These are phyloP conservation scores for Gymnosoma rotundatum DNA, from an alignment of 2,888 invertebrate genomes.

Conservation along the genomic window DNA sequence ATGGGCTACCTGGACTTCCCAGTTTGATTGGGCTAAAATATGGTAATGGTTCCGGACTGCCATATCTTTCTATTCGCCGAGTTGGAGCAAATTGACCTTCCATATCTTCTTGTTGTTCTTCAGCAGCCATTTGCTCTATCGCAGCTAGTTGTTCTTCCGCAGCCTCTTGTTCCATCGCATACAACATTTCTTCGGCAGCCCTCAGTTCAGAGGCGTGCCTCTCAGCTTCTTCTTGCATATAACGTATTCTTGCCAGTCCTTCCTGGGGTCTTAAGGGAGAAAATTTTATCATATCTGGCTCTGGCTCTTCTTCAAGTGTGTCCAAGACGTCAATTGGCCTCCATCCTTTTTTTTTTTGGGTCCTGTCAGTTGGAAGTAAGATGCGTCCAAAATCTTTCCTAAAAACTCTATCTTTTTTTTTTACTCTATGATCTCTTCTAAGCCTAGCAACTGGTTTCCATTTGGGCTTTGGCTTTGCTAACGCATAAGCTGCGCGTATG, in stretches of 20 bases:
- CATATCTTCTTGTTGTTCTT: neutral
- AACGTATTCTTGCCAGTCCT: conserved; percentile 29
- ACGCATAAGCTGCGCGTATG: conserved; percentile 43
- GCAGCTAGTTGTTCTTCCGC: too few species aligned
- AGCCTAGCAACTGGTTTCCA: conserved; percentile 46
- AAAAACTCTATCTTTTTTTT: conserved; percentile 29
- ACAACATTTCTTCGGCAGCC: neutral
- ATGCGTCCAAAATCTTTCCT: conserved; percentile 19
- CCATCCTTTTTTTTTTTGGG: conserved; percentile 11
- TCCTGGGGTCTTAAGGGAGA: conserved; percentile 52
- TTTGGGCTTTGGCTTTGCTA: conserved; percentile 6
- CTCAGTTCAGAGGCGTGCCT: neutral
- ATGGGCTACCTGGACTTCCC: conserved; percentile 18
- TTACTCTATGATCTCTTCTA: conserved; percentile 11
- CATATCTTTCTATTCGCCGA: neutral
- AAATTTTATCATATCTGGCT: conserved; percentile 39
- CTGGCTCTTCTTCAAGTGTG: conserved; percentile 32
- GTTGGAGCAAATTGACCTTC: neutral
- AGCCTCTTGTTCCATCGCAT: too few species aligned
- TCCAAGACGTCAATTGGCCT: conserved; percentile 44
- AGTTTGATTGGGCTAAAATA: conserved; percentile 42
- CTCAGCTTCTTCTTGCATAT: conserved; percentile 33
- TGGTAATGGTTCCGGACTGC: neutral
- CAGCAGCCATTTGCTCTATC: neutral
- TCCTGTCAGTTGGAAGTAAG: conserved; percentile 13